Conservation (phyloP, 2,888 invertebrate genomes). For the Drosophila subsilvestris region DNA sequence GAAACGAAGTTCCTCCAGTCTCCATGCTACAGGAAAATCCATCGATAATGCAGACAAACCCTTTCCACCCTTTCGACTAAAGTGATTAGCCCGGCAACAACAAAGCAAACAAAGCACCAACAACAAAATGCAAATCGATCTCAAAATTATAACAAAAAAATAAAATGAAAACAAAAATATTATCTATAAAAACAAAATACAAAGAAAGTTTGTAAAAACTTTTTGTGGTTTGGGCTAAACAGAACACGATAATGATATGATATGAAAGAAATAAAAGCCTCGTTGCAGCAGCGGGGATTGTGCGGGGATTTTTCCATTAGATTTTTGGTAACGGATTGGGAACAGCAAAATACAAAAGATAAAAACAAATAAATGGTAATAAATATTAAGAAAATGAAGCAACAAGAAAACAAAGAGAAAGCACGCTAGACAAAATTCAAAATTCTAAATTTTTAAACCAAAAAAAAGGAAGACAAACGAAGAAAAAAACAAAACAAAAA, state of each 20-base stretch:
- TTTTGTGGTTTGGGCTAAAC: slow-evolving; percentile 45
- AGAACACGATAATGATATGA: slow-evolving; percentile 4
- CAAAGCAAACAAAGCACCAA: slow-evolving; percentile 28
- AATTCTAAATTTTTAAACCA: slow-evolving; percentile 81
- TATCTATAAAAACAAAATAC: slow-evolving; percentile 37
- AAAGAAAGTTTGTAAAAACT: slow-evolving; percentile 46
- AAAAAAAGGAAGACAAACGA: slow-evolving; percentile 37
- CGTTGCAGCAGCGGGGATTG: slow-evolving; percentile 30
- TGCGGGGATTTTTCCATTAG: slow-evolving; percentile 32
- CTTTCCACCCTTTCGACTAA: slow-evolving; percentile 10
- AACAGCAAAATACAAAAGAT: slow-evolving; percentile 35
- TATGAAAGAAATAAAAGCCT: slow-evolving; percentile 8
- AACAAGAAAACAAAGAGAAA: slow-evolving; percentile 63
- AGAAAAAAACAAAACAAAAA: slow-evolving; percentile 24
- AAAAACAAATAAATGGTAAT: slow-evolving; percentile 3
- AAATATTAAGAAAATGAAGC: slow-evolving; percentile 24
- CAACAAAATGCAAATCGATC: slow-evolving; percentile 69
- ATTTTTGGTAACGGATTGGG: slow-evolving; percentile 34
- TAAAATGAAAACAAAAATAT: slow-evolving; percentile 37
- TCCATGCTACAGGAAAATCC: neutral
- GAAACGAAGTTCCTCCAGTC: slow-evolving; percentile 13
- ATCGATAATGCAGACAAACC: neutral
- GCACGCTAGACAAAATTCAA: slow-evolving; percentile 83
- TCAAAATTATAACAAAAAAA: slow-evolving; percentile 71
- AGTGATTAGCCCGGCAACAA: slow-evolving; percentile 29